Base-by-base conservation (phyloP, 2,113 vertebrate genomes). In the Heterochromis multidens region DNA sequence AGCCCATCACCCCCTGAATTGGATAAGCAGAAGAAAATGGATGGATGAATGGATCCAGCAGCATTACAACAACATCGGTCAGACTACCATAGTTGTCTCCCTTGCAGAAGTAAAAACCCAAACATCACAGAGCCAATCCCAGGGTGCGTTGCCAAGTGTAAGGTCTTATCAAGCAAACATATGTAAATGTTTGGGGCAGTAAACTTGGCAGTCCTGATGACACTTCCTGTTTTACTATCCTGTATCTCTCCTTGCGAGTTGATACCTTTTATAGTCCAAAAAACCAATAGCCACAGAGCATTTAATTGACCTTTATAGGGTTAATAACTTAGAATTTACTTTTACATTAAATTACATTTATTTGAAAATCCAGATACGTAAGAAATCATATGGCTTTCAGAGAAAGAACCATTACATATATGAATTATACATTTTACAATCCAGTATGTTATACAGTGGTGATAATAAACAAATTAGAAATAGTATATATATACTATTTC, bases 161-260 rank as follows among this genome's bases (percentile, higher is more conserved):
- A 43, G 49, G 7, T 40, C 31, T 88, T 83, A 86, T 90, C 72
- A 58, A 31, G n/a, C n/a, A 29, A 31, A 25, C 23, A 23, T 81
- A 93, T 93, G 93, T 81, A 95, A 93, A 95, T 93, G 11, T 16
- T 23, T 2, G 1, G 5, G 1, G 25, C 23, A 46, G 21, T 29
- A 23, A 21, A 62, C 31, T 46, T 17, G 7, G 37, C 60, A 16
- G n/a, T 61, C 4, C 12, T 13, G 19, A 23, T 25, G 35, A 40
- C 27, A 88, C 77, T 90, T 93, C 91, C 85, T 93, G 79, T 83
- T 88, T 37, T 46, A n/a, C 14, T 58, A 3, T 31, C 8, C 21
- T 11, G 19, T 14, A 77, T 19, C 14, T 19, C 17, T 35, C 3
- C 5, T 25, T 1, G 0, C 61, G 21, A 70, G 21, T 14, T 72